Evolutionary conservation across 2,113 vertebrate species (phyloP).

Genomic region (Lophochroa leadbeateri): DNA sequence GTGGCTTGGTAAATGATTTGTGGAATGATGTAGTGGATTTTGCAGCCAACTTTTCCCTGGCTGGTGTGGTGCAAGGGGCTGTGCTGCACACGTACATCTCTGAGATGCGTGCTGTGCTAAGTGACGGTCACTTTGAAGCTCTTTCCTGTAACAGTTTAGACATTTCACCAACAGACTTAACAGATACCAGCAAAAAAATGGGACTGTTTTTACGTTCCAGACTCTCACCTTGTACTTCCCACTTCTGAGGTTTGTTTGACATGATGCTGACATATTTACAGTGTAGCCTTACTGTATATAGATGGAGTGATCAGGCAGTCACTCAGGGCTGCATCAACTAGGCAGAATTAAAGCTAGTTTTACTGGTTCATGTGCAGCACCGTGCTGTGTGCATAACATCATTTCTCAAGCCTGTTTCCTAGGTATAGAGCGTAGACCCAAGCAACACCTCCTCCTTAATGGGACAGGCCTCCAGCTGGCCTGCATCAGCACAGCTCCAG

Average conservation of each 20-base stretch:
- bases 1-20: background rate
- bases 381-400: slow-evolving; percentile 1
- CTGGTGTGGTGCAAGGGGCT: rapidly evolving
- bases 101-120: background rate
- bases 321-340: background rate
- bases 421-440: background rate
- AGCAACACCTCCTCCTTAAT: slow-evolving; percentile 41
- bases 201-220: slow-evolving; percentile 25
- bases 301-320: slow-evolving; percentile 22
- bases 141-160: background rate
- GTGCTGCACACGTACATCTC: background rate
- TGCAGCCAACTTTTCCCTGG: background rate
- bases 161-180: background rate
- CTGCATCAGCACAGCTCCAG: background rate
- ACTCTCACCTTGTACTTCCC: slow-evolving; percentile 46
- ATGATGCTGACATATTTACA: slow-evolving; percentile 10
- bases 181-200: background rate
- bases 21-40: background rate
- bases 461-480: slow-evolving; percentile 32
- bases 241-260: slow-evolving; percentile 58
- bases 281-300: slow-evolving; percentile 47
- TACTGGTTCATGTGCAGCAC: background rate
- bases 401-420: slow-evolving; percentile 42
- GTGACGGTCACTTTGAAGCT: background rate
- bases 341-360: slow-evolving; percentile 11